Conservation (phyloP, 2,113 vertebrate species). For the Zosterops hypoxanthus region DNA sequence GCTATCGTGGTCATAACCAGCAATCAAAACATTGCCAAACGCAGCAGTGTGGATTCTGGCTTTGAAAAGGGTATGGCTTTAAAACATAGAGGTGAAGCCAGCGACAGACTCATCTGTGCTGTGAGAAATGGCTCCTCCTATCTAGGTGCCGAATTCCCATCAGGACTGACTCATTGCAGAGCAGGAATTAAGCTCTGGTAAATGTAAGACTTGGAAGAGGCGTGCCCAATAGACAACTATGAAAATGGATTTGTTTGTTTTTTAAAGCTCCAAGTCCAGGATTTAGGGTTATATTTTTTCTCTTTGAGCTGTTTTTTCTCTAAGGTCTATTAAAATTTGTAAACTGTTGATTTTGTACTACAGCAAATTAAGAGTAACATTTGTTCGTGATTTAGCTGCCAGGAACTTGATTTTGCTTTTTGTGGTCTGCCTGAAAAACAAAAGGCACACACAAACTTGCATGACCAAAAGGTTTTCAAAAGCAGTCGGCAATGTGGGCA, state of each 20-base stretch:
- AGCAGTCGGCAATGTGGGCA: background rate
- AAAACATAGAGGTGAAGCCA: background rate
- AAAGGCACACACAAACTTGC: background rate
- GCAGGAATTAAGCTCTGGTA: background rate
- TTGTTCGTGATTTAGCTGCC: constrained; percentile 20
- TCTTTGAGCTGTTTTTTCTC: background rate
- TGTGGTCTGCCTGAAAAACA: background rate
- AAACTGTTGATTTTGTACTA: constrained; percentile 5
- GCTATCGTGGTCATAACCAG: background rate
- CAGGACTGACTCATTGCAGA: background rate
- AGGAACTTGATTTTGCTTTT: background rate
- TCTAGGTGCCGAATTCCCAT: accelerated
- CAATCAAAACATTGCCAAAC: background rate
- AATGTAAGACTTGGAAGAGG: background rate
- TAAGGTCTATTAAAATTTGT: background rate
- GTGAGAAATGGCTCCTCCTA: background rate
- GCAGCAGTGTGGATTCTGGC: background rate
- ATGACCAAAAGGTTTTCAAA: background rate
- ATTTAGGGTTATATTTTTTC: background rate
- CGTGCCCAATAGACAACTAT: background rate
- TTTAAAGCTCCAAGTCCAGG: background rate
- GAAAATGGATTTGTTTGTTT: background rate
- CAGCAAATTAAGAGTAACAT: background rate
- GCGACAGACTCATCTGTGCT: background rate
- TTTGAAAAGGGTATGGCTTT: background rate